phyloP scores from a whole-genome alignment of 2,113 vertebrate species.

The Hippolais icterina region DNA sequence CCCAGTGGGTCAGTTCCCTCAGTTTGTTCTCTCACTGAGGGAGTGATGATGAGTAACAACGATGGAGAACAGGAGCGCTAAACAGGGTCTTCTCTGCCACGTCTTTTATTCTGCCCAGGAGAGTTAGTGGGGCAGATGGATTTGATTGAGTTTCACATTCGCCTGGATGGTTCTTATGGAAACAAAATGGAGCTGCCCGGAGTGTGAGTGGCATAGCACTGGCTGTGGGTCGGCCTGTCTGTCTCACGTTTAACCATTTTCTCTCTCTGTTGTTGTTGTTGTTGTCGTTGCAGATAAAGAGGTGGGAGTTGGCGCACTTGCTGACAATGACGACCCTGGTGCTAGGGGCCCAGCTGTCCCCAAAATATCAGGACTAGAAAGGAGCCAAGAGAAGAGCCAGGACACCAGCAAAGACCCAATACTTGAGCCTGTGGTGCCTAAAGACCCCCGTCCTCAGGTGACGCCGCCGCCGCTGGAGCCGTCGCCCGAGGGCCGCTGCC shows the following conservation, averaged over 20 bases:
- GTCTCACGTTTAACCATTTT: neutral
- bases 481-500: conserved; percentile 61
- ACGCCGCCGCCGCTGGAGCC: conserved; percentile 57
- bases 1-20: neutral
- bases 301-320: conserved; percentile 77
- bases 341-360: conserved; percentile 83
- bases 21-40: neutral
- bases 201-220: rapidly evolving
- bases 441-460: conserved; percentile 73
- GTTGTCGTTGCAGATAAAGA: conserved; percentile 82
- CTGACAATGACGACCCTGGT: conserved; percentile 88
- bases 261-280: neutral
- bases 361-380: conserved; percentile 96
- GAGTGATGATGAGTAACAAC: rapidly evolving
- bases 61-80: rapidly evolving
- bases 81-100: neutral
- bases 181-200: rapidly evolving
- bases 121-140: neutral
- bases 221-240: rapidly evolving
- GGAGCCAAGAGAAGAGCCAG: conserved; percentile 96
- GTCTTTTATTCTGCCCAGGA: neutral
- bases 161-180: neutral
- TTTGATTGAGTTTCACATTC: rapidly evolving
- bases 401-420: conserved; percentile 83
- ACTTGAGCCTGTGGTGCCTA: conserved; percentile 77